A percentile compares a stretch with the other conserved stretches of the same genome.
Conservation (phyloP, 2,797 vertebrate species). For the Microchirus variegatus region DNA sequence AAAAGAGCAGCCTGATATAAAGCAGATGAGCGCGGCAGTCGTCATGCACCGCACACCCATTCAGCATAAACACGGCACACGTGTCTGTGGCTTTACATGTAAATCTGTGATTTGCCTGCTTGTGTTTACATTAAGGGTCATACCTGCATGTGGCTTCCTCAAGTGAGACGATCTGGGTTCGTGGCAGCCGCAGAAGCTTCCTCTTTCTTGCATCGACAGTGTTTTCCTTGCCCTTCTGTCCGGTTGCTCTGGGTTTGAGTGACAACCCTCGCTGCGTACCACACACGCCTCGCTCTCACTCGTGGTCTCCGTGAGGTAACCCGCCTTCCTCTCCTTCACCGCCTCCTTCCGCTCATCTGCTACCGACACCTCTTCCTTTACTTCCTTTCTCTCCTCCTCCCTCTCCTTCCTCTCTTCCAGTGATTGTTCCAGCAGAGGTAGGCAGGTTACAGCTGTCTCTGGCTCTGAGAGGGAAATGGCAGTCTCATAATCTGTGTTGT, state of each 20-base stretch:
- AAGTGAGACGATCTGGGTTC: conserved; percentile 80
- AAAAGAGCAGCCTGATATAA: too few species aligned
- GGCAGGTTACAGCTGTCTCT: conserved; percentile 70
- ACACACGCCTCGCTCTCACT: conserved; percentile 72
- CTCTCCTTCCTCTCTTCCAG: conserved; percentile 69
- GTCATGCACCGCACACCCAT: too few species aligned
- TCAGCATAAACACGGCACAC: too few species aligned
- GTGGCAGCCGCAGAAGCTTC: conserved; percentile 72
- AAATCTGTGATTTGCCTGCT: conserved; percentile 18
- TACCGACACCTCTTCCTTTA: conserved; percentile 28
- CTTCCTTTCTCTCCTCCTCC: conserved; percentile 68
- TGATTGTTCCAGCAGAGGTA: conserved; percentile 64
- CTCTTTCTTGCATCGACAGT: conserved; percentile 74
- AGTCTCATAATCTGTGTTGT: conserved; percentile 69
- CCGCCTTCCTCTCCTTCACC: conserved; percentile 47
- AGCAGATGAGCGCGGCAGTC: too few species aligned
- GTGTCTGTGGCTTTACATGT: conserved; percentile 5
- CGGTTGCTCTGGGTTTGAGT: conserved; percentile 72
- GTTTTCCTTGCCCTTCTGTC: conserved; percentile 71
- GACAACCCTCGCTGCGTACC: conserved; percentile 72
- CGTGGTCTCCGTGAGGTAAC: conserved; percentile 69
- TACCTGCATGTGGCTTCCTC: conserved; percentile 85
- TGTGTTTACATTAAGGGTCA: conserved; percentile 14
- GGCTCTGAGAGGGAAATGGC: conserved; percentile 72
- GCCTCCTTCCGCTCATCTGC: conserved; percentile 40